Base-by-base conservation (phyloP, 1,140 invertebrate genomes). In the Argopecten irradians region DNA sequence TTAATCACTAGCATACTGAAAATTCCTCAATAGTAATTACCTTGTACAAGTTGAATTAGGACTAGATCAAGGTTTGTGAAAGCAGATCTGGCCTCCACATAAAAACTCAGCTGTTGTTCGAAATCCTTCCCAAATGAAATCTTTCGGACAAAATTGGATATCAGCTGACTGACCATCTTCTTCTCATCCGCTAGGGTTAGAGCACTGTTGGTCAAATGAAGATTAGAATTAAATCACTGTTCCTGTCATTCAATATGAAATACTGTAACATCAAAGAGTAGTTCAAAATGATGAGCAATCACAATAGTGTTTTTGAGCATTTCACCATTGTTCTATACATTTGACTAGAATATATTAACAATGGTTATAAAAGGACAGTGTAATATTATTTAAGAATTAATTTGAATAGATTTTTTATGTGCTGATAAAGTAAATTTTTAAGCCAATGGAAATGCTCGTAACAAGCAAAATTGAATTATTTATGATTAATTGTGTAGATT, bases 141-240 rank as follows among this genome's bases (percentile, higher is more conserved):
- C 85, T 97, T 96, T 92, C 97, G 96, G 28, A 99, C 97, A 89
- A 98, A 97, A 89, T 96, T 96, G 90, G 97, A 97, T 86, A 99
- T 98, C 33, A 99, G 95, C 89, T 97, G 96, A 11, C 98, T 97
- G 84, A 99, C 98, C 94, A 98, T 97, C 90, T 98, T 97, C 86
- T 97, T 97, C 95, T 99, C 98, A 96, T 99, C 99, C 85, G 99
- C 98, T 3, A 99, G 97, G 0, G 98, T 98, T n/a, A 99, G 95
- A 0, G 98, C 98, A 95, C 98, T 98, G 92, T 71, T 8, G n/a
- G n/a, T 71, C 22, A 71, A 71, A 71, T 71, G 2, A 34, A 95
- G 95, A 92, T 89, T 92, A 89, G 85, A 82, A 90, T 83, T 87
- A 7, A 28, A 83, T 22, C 13, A 39, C 19, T 82, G 22, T 82